Conservation (phyloP, 2,113 vertebrate species). For the Platichthys flesus region DNA sequence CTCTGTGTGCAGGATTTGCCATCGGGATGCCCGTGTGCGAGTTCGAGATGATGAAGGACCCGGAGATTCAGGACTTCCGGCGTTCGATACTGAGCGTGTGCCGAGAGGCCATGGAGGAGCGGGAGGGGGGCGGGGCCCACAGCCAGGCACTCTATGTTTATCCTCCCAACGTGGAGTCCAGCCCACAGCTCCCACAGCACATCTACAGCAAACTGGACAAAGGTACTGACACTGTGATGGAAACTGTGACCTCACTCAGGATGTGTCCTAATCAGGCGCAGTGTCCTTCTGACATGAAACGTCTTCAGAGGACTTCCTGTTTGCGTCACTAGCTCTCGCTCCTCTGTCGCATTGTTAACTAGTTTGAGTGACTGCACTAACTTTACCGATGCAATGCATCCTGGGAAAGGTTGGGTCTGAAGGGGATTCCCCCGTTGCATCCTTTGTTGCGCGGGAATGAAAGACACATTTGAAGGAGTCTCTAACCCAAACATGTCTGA, state of each 20-base stretch:
- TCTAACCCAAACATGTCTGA: too few species aligned
- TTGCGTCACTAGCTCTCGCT: too few species aligned
- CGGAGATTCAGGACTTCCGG: slow-evolving; percentile 77
- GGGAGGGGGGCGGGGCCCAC: slow-evolving; percentile 81
- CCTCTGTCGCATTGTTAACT: too few species aligned
- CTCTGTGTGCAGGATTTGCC: slow-evolving; percentile 74
- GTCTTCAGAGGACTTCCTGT: too few species aligned
- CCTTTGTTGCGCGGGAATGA: too few species aligned
- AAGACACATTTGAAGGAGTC: too few species aligned
- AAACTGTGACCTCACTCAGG: not conserved
- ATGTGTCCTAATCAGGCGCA: too few species aligned
- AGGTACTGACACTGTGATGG: slow-evolving; percentile 60
- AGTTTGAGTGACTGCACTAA: too few species aligned
- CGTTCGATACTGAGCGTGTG: slow-evolving; percentile 80
- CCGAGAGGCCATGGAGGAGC: slow-evolving; percentile 84
- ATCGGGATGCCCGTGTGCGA: slow-evolving; percentile 86
- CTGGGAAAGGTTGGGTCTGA: too few species aligned
- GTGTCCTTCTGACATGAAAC: too few species aligned
- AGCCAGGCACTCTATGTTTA: slow-evolving; percentile 86
- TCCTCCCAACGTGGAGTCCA: slow-evolving; percentile 84
- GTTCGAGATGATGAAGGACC: slow-evolving; percentile 80
- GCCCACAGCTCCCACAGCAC: slow-evolving; percentile 81
- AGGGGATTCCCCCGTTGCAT: too few species aligned
- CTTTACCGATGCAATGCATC: too few species aligned
- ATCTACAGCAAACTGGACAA: slow-evolving; percentile 84